Evolutionary conservation across 35 echinoderm and acorn worm genomes (phyloP).

Genomic region (Stichopus chloronotus): DNA sequence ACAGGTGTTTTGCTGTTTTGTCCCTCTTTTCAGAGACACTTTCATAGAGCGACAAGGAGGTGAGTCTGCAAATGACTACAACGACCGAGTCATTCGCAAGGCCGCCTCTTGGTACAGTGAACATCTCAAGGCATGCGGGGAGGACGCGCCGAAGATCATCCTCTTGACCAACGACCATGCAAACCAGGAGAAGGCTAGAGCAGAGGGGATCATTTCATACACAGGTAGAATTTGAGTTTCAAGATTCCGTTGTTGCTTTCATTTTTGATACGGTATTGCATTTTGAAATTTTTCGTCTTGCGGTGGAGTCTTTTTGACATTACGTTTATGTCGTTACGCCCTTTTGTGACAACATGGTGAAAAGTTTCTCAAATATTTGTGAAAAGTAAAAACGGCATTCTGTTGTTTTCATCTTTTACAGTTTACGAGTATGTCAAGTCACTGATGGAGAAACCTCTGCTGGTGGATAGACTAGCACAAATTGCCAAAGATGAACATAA

Average conservation of each 20-base stretch:
- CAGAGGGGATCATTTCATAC: constrained; percentile 78
- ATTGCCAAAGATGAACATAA: constrained; percentile 71
- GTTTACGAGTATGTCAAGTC: constrained; percentile 96
- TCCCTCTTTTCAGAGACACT: constrained; percentile 70
- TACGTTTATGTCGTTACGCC: no score
- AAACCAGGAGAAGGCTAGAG: constrained; percentile 79
- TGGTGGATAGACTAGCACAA: constrained; percentile 88
- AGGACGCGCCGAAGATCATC: constrained; percentile 64
- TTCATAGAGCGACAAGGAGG: constrained; percentile 80
- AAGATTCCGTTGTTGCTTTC: not conserved
- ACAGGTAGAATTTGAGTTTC: constrained; percentile 65
- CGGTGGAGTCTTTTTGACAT: no score
- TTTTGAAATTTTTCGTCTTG: no score
- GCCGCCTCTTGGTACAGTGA: constrained; percentile 77
- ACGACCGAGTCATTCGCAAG: constrained; percentile 85
- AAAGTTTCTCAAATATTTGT: no score
- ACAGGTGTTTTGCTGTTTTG: not conserved
- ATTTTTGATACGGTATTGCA: no score
- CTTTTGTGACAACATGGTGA: no score
- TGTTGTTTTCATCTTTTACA: constrained; percentile 23
- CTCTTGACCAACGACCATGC: constrained; percentile 85
- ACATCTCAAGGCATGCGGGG: constrained; percentile 57
- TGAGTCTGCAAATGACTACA: constrained; percentile 91
- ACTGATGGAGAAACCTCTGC: constrained; percentile 70
- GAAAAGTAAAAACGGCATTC: not conserved